These are phyloP conservation scores for Takifugu bimaculatus DNA, from an alignment of 2,113 vertebrate species.

Conservation along the genomic window DNA sequence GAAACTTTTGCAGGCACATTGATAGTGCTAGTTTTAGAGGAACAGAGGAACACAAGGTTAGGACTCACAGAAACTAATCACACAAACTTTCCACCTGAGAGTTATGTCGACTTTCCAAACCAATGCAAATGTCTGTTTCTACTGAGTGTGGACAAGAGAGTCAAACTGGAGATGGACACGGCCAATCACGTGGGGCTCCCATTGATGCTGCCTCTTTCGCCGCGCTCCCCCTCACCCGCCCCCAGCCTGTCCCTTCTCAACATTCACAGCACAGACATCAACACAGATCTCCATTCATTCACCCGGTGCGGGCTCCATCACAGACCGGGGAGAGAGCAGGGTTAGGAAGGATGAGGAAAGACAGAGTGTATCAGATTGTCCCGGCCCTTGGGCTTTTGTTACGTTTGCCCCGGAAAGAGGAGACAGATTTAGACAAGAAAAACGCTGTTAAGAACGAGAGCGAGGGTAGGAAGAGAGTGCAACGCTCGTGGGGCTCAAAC, in stretches of 20 bases:
- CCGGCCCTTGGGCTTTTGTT: constrained; percentile 43
- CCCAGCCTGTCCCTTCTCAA: constrained; percentile 54
- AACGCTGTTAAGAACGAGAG: constrained; percentile 23
- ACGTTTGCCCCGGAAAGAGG: constrained; percentile 46
- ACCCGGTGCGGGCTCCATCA: constrained; percentile 58
- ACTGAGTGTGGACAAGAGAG: constrained; percentile 65
- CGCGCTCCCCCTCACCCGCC: constrained; percentile 20
- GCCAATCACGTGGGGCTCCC: constrained; percentile 57
- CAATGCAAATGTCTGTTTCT: constrained; percentile 38
- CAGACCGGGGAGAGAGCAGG: constrained; percentile 41
- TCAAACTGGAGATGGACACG: constrained; percentile 58
- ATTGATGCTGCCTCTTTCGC: constrained; percentile 43
- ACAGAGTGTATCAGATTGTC: constrained; percentile 58
- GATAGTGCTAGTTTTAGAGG: no score
- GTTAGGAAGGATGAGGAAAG: constrained; percentile 51
- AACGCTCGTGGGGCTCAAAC: constrained; percentile 15
- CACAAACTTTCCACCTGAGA: constrained; percentile 23
- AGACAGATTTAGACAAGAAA: constrained; percentile 47
- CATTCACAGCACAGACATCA: constrained; percentile 69
- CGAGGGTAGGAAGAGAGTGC: constrained; percentile 21
- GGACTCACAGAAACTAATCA: background rate
- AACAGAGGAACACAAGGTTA: background rate
- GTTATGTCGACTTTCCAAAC: background rate
- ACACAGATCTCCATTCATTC: constrained; percentile 78
- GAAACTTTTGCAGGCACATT: no score